Percentiles rank a stretch among this genome's conserved stretches.
phyloP scores from a whole-genome alignment of 2,797 vertebrate genomes.

The Spea hammondii region DNA sequence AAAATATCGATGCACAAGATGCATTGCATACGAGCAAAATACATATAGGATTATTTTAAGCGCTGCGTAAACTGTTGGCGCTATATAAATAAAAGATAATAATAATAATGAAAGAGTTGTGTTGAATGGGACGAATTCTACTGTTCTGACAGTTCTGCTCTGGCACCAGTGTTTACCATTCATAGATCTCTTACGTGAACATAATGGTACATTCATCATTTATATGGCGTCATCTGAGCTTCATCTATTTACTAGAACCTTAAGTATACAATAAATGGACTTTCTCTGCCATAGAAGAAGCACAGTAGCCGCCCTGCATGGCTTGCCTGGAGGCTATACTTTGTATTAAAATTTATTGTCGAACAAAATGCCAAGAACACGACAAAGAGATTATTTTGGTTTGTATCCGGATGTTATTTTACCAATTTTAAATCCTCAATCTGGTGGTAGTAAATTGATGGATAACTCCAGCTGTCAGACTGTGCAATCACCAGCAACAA shows the following conservation, averaged over 20 bases:
- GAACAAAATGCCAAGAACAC: conserved; percentile 39
- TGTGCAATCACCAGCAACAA: conserved; percentile 20
- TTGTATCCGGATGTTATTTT: conserved; percentile 22
- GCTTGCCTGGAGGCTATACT: conserved; percentile 27
- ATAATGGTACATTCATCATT: conserved; percentile 18
- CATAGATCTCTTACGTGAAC: conserved; percentile 18
- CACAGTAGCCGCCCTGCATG: background rate
- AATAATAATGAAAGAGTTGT: background rate
- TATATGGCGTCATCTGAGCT: conserved; percentile 9
- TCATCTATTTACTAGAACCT: conserved; percentile 8
- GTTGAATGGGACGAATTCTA: background rate
- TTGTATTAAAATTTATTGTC: conserved; percentile 37
- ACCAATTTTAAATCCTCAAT: conserved; percentile 42
- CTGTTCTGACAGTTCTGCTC: background rate
- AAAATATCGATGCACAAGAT: background rate
- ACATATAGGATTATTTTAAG: background rate
- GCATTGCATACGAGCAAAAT: background rate
- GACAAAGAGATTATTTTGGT: conserved; percentile 40
- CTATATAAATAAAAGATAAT: too few relatives aligned
- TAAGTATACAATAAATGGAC: conserved; percentile 23
- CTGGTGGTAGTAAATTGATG: conserved; percentile 44
- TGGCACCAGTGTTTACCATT: background rate
- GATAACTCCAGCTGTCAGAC: conserved; percentile 37
- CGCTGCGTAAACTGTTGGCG: too few relatives aligned
- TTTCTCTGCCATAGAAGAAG: conserved; percentile 16